Conservation (phyloP, 2,113 vertebrate species). For the Ammodytes marinus region DNA sequence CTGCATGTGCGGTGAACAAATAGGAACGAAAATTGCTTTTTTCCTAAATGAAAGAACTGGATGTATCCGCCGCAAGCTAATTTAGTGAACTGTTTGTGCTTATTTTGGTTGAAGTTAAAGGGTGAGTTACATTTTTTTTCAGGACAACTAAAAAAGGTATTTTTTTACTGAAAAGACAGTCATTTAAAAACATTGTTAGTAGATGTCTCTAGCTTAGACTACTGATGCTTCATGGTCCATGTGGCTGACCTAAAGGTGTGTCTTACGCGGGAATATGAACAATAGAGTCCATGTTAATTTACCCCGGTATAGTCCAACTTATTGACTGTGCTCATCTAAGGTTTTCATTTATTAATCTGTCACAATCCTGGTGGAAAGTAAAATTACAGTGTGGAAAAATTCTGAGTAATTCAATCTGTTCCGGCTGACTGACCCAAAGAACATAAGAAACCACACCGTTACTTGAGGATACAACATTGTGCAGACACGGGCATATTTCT, state of each 20-base stretch:
- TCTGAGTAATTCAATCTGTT: conserved; percentile 43
- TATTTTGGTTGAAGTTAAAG: neutral
- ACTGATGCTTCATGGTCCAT: too few species aligned
- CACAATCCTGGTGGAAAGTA: neutral
- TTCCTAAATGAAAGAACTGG: conserved; percentile 7
- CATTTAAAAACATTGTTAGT: too few species aligned
- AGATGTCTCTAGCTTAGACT: too few species aligned
- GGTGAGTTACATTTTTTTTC: neutral
- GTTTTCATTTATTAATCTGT: conserved; percentile 4
- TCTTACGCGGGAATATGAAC: too few species aligned
- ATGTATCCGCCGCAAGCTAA: neutral
- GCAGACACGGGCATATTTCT: neutral
- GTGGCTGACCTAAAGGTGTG: too few species aligned
- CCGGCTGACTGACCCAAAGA: conserved; percentile 38
- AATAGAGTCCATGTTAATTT: too few species aligned
- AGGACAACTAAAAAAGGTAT: too few species aligned
- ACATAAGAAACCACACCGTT: conserved; percentile 27
- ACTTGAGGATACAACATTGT: conserved; percentile 14
- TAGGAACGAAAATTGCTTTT: neutral
- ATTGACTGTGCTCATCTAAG: neutral
- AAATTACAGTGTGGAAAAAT: neutral
- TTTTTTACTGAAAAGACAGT: too few species aligned
- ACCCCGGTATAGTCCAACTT: neutral
- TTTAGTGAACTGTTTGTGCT: neutral
- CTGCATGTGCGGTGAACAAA: neutral